Evolutionary conservation across 2,888 invertebrate species (phyloP).

Genomic region (Tinea semifulvella): DNA sequence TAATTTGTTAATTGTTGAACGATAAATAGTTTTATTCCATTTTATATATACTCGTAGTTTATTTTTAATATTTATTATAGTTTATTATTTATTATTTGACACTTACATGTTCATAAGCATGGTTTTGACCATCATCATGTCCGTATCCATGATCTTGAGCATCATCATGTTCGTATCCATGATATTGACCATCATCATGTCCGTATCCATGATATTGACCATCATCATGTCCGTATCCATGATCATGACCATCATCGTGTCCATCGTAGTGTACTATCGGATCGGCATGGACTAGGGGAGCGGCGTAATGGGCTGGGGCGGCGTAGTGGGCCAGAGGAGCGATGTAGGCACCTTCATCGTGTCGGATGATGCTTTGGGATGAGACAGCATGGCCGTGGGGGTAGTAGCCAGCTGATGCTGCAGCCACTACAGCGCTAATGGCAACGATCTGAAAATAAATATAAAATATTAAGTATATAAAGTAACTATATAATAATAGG

Average conservation of each 20-base stretch:
- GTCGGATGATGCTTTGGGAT: conserved; percentile 18
- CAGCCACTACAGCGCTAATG: conserved; percentile 31
- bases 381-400: conserved; percentile 18
- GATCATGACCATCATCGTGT: conserved; percentile 25
- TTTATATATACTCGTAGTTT: too few species aligned
- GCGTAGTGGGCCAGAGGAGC: conserved; percentile 13
- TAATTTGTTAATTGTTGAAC: not conserved
- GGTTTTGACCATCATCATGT: not conserved
- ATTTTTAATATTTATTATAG: too few species aligned
- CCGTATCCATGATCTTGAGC: conserved; percentile 24
- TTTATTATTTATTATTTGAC: not conserved
- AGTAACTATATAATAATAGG: too few species aligned
- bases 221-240: not conserved
- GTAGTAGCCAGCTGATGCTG: conserved; percentile 32
- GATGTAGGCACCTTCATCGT: conserved; percentile 15
- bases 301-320: conserved; percentile 31
- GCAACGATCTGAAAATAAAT: conserved; percentile 28
- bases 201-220: conserved; percentile 16
- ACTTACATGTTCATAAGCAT: conserved; percentile 31
- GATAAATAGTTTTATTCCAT: too few species aligned
- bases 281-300: conserved; percentile 29
- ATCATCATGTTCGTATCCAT: not conserved
- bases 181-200: conserved; percentile 20
- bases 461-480: not conserved
- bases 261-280: conserved; percentile 23